phyloP scores from a whole-genome alignment of 2,888 invertebrate species.

The Pseudococcus longispinus region DNA sequence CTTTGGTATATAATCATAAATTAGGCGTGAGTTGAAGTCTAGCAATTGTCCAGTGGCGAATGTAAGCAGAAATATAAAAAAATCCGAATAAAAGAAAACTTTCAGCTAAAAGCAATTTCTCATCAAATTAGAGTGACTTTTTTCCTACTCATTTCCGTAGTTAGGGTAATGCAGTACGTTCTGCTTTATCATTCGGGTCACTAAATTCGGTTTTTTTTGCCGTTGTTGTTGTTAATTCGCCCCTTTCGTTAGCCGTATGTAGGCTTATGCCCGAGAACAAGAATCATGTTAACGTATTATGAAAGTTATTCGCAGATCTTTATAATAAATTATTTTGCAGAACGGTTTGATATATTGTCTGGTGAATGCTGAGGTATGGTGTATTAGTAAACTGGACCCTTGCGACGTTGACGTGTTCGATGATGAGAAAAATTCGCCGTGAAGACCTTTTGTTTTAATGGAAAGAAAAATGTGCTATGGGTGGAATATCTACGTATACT shows the following conservation, averaged over 20 bases:
- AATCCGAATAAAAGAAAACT: constrained; percentile 55
- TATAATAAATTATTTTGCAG: constrained; percentile 35
- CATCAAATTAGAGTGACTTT: constrained; percentile 57
- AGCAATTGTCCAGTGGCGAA: constrained; percentile 53
- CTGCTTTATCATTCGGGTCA: constrained; percentile 56
- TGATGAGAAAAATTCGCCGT: constrained; percentile 3
- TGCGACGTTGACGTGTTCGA: not conserved
- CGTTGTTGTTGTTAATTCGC: constrained; percentile 54
- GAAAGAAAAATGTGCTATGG: not conserved
- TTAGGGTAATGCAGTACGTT: constrained; percentile 51
- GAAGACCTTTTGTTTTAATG: not conserved
- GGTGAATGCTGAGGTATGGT: too few relatives aligned
- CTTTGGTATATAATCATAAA: constrained; percentile 43
- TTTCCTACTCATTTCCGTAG: constrained; percentile 56
- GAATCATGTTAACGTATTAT: not conserved
- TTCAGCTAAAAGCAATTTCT: constrained; percentile 56
- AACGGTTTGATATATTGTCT: not conserved
- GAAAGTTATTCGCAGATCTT: constrained; percentile 38
- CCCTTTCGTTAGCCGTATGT: constrained; percentile 31
- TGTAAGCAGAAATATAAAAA: constrained; percentile 43
- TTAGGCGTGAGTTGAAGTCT: constrained; percentile 52
- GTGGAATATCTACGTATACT: too few relatives aligned
- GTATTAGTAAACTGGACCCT: not conserved
- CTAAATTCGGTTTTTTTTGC: constrained; percentile 54
- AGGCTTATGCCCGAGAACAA: not conserved